Percentiles rank a stretch among this genome's conserved stretches.
Evolutionary conservation across 2,888 invertebrate genomes (phyloP).

Genomic region (Hydrotaea diabolus): DNA sequence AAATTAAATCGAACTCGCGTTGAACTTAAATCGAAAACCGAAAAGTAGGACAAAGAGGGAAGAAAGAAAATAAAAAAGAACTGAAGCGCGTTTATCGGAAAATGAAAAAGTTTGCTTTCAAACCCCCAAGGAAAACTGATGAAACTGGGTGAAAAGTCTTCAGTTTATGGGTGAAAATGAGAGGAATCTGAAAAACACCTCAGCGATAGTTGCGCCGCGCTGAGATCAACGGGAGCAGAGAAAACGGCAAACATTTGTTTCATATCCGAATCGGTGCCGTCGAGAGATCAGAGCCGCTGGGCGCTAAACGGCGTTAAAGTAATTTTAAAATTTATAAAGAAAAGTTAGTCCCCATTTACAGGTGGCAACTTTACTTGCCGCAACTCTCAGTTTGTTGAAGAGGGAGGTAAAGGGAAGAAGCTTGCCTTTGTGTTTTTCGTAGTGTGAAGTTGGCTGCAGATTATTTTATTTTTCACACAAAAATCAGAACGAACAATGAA

Average conservation of each 20-base stretch:
- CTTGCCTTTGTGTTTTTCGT: too few relatives aligned
- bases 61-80: slow-evolving; percentile 46
- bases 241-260: not conserved
- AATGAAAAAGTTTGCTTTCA: slow-evolving; percentile 47
- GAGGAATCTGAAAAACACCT: not conserved
- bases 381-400: too few relatives aligned
- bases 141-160: not conserved
- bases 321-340: too few relatives aligned
- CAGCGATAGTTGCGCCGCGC: not conserved
- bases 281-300: too few relatives aligned
- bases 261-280: too few relatives aligned
- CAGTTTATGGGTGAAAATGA: slow-evolving; percentile 5
- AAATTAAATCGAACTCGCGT: slow-evolving; percentile 45
- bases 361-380: too few relatives aligned
- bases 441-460: too few relatives aligned
- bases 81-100: slow-evolving; percentile 51
- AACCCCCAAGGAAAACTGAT: slow-evolving; percentile 63
- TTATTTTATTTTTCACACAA: too few relatives aligned
- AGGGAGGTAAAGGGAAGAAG: too few relatives aligned
- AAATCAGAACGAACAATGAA: too few relatives aligned
- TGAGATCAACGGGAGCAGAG: slow-evolving; percentile 1
- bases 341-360: too few relatives aligned
- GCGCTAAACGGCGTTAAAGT: not conserved
- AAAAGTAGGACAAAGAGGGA: slow-evolving; percentile 36
- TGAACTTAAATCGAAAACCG: slow-evolving; percentile 18